phyloP scores from a whole-genome alignment of 2,797 vertebrate species.

The Potorous gilbertii region DNA sequence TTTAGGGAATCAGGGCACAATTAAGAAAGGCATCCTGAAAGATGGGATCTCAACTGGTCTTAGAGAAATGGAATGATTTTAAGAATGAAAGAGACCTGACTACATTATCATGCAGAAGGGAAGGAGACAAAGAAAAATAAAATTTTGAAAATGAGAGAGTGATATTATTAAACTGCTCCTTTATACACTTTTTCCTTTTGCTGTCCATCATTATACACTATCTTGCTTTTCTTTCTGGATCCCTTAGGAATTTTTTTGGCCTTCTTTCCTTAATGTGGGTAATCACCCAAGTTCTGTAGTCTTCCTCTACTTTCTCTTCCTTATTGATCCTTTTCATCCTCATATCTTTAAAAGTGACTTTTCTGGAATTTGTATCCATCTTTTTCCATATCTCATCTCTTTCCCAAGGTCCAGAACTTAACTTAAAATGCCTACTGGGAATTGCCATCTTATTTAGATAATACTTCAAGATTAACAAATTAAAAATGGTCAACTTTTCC shows the following conservation, averaged over 20 bases:
- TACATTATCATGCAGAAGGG: background rate
- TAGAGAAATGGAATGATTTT: background rate
- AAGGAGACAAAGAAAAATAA: background rate
- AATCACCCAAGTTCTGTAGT: background rate
- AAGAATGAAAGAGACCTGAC: background rate
- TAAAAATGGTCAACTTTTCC: background rate
- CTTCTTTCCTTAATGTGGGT: background rate
- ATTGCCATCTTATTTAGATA: background rate
- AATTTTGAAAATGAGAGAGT: background rate
- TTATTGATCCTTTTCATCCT: background rate
- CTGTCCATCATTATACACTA: background rate
- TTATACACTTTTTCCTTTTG: background rate
- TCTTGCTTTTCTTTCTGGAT: background rate
- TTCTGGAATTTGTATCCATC: background rate
- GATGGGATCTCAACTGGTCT: background rate
- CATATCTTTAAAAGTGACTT: background rate
- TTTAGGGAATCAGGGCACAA: background rate
- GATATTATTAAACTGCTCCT: background rate
- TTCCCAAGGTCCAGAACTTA: background rate
- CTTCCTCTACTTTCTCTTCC: background rate
- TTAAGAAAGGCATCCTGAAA: background rate
- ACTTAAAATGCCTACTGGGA: background rate
- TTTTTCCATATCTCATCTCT: background rate
- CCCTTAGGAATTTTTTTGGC: background rate
- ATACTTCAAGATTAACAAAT: background rate